Percentiles rank a stretch among this genome's conserved stretches.
These are phyloP conservation scores for Parapristionchus giblindavisi DNA, from an alignment of 2,888 invertebrate species.

Conservation along the genomic window DNA sequence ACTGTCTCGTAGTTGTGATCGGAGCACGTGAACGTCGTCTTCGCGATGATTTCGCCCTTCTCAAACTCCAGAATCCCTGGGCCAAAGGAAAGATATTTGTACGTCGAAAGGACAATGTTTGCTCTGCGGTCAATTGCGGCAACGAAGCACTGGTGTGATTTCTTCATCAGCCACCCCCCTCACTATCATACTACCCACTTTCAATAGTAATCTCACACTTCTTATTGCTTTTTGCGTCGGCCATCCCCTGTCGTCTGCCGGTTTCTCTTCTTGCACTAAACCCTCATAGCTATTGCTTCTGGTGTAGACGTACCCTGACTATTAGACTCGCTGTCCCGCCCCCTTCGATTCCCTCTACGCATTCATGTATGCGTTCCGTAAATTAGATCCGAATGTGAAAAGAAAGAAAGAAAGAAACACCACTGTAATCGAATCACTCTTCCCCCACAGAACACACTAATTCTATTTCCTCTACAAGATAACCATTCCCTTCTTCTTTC, in stretches of 20 bases:
- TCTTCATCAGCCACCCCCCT: not conserved
- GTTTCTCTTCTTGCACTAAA: no score
- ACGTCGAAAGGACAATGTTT: constrained; percentile 81
- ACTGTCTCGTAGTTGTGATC: constrained; percentile 93
- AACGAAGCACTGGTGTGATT: constrained; percentile 71
- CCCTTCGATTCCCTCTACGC: not conserved
- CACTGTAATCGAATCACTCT: not conserved
- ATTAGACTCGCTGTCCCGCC: no score
- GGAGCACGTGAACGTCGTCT: constrained; percentile 92
- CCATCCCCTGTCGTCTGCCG: no score
- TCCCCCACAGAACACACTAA: not conserved
- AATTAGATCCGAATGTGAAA: not conserved
- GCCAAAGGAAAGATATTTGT: constrained; percentile 91
- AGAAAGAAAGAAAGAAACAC: not conserved
- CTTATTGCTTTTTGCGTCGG: no score
- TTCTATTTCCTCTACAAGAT: no score
- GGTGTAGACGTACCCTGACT: no score
- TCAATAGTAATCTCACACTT: not conserved
- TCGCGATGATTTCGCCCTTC: constrained; percentile 91
- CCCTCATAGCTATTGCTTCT: not conserved
- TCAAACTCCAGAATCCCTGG: constrained; percentile 83
- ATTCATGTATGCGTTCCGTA: not conserved
- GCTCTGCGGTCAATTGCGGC: constrained; percentile 71
- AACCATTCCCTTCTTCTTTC: no score
- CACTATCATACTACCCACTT: not conserved